Conservation (phyloP, 2,113 vertebrate species). For the Eira barbara region DNA sequence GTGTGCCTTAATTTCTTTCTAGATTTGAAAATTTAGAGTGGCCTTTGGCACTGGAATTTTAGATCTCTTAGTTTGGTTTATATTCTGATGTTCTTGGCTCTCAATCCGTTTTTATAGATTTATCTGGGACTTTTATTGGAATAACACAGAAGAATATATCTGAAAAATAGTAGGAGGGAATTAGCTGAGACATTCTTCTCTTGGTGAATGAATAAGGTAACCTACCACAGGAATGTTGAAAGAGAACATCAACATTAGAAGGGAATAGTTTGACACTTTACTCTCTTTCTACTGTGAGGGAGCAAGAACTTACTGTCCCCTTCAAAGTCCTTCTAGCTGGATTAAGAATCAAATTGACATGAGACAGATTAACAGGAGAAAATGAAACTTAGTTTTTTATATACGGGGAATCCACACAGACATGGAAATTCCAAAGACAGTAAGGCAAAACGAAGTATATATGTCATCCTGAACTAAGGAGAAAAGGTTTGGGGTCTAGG, state of each 20-base stretch:
- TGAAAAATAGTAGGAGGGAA: neutral
- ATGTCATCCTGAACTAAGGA: neutral
- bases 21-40: neutral
- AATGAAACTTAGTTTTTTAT: neutral
- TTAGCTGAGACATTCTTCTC: neutral
- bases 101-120: neutral
- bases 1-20: neutral
- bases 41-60: neutral
- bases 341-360: neutral
- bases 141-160: neutral
- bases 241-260: neutral
- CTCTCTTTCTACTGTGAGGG: neutral
- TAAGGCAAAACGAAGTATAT: neutral
- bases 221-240: neutral
- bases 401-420: neutral
- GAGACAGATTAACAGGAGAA: neutral
- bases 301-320: neutral
- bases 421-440: neutral
- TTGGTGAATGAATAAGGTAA: neutral
- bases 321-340: neutral
- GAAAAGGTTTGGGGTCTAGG: neutral
- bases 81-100: neutral
- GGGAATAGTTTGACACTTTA: constrained; percentile 2
- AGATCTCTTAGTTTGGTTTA: neutral
- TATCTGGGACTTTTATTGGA: neutral